Evolutionary conservation across 2,888 invertebrate species (phyloP).

Genomic region (Mesorhabditis belari): DNA sequence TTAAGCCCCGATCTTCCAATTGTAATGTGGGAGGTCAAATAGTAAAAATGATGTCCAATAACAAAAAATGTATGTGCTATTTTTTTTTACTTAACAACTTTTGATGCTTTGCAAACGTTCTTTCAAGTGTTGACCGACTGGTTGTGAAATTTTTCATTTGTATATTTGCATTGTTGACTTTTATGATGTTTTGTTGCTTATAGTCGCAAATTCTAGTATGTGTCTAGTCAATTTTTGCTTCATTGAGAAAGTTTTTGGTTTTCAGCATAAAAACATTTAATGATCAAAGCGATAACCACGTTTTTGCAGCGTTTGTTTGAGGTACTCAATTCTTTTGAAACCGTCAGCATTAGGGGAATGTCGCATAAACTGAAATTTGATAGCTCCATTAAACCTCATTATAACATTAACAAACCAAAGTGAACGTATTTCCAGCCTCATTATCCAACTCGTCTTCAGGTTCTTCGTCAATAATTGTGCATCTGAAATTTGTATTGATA

Average conservation of each 20-base stretch:
- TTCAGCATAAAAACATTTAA: no score
- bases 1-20: conserved; percentile 25
- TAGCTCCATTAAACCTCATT: neutral
- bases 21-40: conserved; percentile 21
- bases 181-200: no score
- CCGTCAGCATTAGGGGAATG: neutral
- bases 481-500: no score
- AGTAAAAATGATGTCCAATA: neutral
- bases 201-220: no score
- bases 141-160: no score
- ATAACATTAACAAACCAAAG: neutral
- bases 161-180: no score
- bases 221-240: no score
- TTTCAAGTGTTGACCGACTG: no score
- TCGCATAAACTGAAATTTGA: neutral
- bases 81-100: no score
- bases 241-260: no score
- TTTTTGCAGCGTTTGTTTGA: conserved; percentile 24
- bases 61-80: no score
- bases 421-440: conserved; percentile 6
- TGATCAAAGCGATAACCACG: conserved; percentile 33
- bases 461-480: conserved; percentile 33
- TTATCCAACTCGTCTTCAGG: conserved; percentile 39
- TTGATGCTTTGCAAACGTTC: no score
- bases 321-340: conserved; percentile 14